phyloP scores from a whole-genome alignment of 2,888 invertebrate genomes.

The Chironomus riparius region DNA sequence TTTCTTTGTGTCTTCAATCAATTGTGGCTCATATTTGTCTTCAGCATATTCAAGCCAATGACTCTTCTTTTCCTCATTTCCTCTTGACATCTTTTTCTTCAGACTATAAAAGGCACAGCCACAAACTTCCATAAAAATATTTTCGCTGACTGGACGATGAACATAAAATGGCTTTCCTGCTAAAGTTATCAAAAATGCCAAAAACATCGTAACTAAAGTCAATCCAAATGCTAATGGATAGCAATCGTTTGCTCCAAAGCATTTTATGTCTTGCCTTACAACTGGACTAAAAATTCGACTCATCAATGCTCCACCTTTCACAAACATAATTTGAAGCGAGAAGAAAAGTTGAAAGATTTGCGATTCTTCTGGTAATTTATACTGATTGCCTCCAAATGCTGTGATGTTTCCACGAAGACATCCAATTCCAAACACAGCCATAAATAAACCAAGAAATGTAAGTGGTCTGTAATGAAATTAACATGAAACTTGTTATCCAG shows the following conservation, averaged over 20 bases:
- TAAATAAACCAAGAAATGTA: constrained; percentile 56
- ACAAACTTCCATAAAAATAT: constrained; percentile 55
- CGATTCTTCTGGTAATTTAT: constrained; percentile 51
- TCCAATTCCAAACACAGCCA: constrained; percentile 68
- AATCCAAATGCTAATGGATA: constrained; percentile 68
- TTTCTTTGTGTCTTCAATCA: constrained; percentile 69
- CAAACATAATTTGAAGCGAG: constrained; percentile 63
- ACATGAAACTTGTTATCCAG: background rate
- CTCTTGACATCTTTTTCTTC: background rate
- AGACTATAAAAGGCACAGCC: constrained; percentile 42
- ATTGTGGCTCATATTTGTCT: constrained; percentile 53
- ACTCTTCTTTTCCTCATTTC: constrained; percentile 39
- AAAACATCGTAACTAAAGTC: constrained; percentile 60
- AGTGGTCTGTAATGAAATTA: constrained; percentile 32
- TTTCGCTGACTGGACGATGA: constrained; percentile 57
- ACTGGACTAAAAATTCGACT: constrained; percentile 54
- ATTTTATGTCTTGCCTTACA: constrained; percentile 55
- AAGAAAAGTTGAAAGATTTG: constrained; percentile 60
- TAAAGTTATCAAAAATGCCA: constrained; percentile 50
- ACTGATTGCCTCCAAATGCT: constrained; percentile 76
- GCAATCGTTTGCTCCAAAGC: constrained; percentile 57
- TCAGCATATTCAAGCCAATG: constrained; percentile 88
- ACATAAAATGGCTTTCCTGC: constrained; percentile 53
- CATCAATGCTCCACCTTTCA: constrained; percentile 54
- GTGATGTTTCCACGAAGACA: constrained; percentile 77